Percentiles rank a stretch among this genome's conserved stretches.
Evolutionary conservation across 2,888 invertebrate species (phyloP).

Genomic region (Himalopsyche japonica): DNA sequence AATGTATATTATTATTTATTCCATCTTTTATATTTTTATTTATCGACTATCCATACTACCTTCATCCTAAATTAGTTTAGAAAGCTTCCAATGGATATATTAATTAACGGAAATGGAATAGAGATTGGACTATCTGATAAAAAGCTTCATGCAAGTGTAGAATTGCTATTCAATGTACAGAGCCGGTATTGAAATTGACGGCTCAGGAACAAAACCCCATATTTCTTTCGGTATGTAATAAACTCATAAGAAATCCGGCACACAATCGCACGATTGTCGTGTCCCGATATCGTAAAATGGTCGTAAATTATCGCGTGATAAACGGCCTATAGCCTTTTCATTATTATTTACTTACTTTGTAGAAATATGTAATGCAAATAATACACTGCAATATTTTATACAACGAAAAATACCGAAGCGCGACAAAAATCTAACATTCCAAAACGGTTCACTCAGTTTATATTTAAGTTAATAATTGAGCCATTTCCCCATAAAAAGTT

Average conservation of each 20-base stretch:
- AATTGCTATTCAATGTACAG: too few relatives aligned
- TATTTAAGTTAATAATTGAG: not conserved
- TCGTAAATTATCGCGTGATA: not conserved
- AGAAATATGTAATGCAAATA: not conserved
- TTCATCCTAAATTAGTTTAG: too few relatives aligned
- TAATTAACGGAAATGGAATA: too few relatives aligned
- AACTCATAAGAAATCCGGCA: not conserved
- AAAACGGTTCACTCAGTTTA: not conserved
- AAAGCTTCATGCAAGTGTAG: too few relatives aligned
- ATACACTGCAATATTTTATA: not conserved
- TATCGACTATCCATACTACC: too few relatives aligned
- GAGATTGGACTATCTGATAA: too few relatives aligned
- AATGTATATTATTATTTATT: too few relatives aligned
- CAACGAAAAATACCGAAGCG: not conserved
- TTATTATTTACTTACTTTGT: not conserved
- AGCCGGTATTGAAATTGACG: not conserved
- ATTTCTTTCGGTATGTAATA: not conserved
- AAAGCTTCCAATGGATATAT: too few relatives aligned
- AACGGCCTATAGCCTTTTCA: not conserved
- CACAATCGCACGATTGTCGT: not conserved
- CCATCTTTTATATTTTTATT: too few relatives aligned
- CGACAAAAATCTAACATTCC: not conserved
- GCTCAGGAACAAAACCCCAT: not conserved
- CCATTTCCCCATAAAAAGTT: not conserved
- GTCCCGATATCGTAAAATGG: not conserved